A percentile compares a stretch with the other conserved stretches of the same genome.
Evolutionary conservation across 2,888 invertebrate species (phyloP).

Genomic region (Lypha dubia): DNA sequence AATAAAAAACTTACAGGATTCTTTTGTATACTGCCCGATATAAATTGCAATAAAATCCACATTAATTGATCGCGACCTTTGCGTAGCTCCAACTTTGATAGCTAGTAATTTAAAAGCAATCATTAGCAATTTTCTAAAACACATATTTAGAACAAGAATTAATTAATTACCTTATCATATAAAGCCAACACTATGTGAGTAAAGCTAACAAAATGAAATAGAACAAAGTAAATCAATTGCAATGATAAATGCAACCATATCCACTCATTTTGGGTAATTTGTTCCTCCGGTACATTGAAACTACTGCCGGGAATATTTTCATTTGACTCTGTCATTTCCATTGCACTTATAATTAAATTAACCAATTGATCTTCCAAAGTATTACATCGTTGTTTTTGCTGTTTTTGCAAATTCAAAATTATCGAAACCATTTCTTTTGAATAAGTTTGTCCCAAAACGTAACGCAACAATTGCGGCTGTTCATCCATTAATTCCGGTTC

Average conservation of each 20-base stretch:
- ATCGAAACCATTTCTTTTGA: conserved; percentile 98
- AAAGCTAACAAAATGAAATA: conserved; percentile 97
- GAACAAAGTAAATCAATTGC: conserved; percentile 96
- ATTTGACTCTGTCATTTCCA: conserved; percentile 93
- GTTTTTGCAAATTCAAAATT: conserved; percentile 96
- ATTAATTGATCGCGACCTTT: conserved; percentile 98
- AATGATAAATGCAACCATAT: conserved; percentile 97
- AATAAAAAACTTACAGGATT: conserved; percentile 87
- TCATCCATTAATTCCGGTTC: conserved; percentile 93
- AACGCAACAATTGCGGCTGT: conserved; percentile 93
- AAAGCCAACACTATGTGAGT: conserved; percentile 95
- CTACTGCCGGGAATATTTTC: conserved; percentile 80
- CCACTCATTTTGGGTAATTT: conserved; percentile 86
- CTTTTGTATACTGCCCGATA: conserved; percentile 97
- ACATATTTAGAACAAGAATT: neutral
- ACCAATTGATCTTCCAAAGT: conserved; percentile 96
- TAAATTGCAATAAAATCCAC: conserved; percentile 98
- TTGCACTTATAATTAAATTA: conserved; percentile 93
- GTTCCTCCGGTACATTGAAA: conserved; percentile 84
- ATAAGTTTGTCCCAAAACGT: conserved; percentile 97
- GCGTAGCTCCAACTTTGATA: conserved; percentile 90
- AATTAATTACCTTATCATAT: conserved; percentile 88
- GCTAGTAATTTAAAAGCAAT: conserved; percentile 80
- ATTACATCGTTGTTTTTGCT: conserved; percentile 93
- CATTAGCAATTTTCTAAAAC: conserved; percentile 21